Evolutionary conservation across 92 coral and sea anemone genomes (phyloP), one percentile per base, ranked within the genome.

Genomic region (Porites lobata): DNA sequence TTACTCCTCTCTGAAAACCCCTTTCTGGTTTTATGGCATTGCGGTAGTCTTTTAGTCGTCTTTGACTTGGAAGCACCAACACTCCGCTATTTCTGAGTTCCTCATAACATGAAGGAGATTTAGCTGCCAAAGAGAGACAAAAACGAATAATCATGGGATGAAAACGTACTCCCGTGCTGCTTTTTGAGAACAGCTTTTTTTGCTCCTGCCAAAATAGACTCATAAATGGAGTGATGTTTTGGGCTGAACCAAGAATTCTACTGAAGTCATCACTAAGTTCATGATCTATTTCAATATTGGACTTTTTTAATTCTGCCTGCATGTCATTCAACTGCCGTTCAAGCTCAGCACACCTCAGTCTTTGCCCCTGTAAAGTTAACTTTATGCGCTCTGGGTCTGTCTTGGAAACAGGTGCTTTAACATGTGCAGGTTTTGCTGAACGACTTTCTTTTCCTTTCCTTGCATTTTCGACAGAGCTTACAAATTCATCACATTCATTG

Each of bases 131-230:
- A 29, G 89, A 82, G 21, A 89, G 79, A 11, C 92, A 89, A 58
- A n/a, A 83, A 22, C 91, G 53, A 50, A 91, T 87, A 20, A 91
- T 91, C 94, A 87, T 91, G 22, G 91, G 92, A 59, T 92, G 90
- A 54, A 89, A 92, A 21, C 88, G 93, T 61, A 80, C 90, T 69
- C 91, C 95, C 22, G 75, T 79, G 13, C 64, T 69, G 59, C 81
- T 89, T 47, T 74, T 65, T 53, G 90, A 83, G 69, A 83, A 77
- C 69, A 91, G 71, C 50, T 72, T 88, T 69, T 92, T 85, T 80
- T 88, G 94, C 83, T 92, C 78, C 59, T 92, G 82, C 94, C 94
- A 92, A 73, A 88, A 92, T 8, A 88, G 77, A 52, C 75, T 92
- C 87, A 89, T 80, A 80, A 92, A 92, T 14, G 90, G 88, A 58